Evolutionary conservation across 2,113 vertebrate species (phyloP), one percentile per base, ranked within the genome.

Genomic region (Sorex araneus): DNA sequence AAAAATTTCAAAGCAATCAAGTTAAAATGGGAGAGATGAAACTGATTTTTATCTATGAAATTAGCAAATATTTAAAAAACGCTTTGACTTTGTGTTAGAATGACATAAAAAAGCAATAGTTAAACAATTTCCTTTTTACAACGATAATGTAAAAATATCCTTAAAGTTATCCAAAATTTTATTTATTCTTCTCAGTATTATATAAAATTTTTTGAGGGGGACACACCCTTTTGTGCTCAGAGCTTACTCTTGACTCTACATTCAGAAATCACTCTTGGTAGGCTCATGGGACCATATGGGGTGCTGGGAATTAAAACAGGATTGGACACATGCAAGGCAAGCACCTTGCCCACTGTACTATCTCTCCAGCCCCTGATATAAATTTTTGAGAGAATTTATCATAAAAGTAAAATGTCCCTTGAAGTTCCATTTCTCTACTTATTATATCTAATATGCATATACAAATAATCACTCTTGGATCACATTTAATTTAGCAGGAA

Each of bases 101-200:
- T 89, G 47, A 60, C 16, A n/a, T 60, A 64, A 79, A 91, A 30
- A 63, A 1, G 66, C 76, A 11, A 78, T 3, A 40, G 40, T 40
- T 40, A 40, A 40, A 40, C 40, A 40, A 7, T 71, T 78, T 71
- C 25, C 70, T 25, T 71, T 91, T 85, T 84, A 34, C 16, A 77
- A 6, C 64, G 84, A 84, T 84, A 34, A 54, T 76, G 27, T 32
- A 76, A 77, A 32, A 15, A 45, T 23, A 69, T 28, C 16, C 76
- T 77, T 84, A 77, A 84, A 69, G 32, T 12, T 32, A 70, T 67
- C 10, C 77, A 69, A 77, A 43, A 60, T 28, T 82, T 84, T 84
- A 21, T 45, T 87, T 76, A 43, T 57, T 77, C 77, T 77, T 40
- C 81, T 45, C 63, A 67, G 66, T 19, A 60, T 21, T 47, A 47